These are phyloP conservation scores for Pangasius larnaudii DNA, from an alignment of 2,797 vertebrate genomes.

Conservation along the genomic window DNA sequence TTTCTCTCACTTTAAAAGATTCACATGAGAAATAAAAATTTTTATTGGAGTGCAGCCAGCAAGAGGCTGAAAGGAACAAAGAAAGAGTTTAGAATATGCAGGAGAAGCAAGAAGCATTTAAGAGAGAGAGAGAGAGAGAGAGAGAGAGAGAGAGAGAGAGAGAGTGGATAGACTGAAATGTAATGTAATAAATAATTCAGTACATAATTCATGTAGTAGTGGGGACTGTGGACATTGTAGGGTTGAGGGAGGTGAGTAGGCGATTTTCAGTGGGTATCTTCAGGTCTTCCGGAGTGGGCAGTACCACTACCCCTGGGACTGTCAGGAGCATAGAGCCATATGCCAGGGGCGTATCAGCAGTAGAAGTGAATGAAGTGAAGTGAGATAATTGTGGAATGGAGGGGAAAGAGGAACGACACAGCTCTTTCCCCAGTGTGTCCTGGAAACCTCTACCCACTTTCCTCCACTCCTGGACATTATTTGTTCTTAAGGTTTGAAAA, in stretches of 20 bases:
- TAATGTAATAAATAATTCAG: conserved; percentile 53
- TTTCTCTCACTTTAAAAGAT: not conserved
- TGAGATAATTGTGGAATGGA: conserved; percentile 46
- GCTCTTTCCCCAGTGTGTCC: conserved; percentile 19
- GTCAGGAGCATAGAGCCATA: conserved; percentile 43
- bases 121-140: not conserved
- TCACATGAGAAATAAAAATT: conserved; percentile 8
- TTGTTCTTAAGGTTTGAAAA: not conserved
- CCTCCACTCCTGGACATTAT: not conserved
- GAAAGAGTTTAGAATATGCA: conserved; percentile 3
- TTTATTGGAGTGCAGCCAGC: not conserved
- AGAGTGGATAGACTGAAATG: conserved; percentile 13
- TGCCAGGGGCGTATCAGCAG: conserved; percentile 35
- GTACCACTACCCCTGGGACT: not conserved
- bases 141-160: not conserved
- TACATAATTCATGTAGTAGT: conserved; percentile 61
- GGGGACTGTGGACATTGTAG: conserved; percentile 37
- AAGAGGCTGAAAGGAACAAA: not conserved
- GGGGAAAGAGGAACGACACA: conserved; percentile 30
- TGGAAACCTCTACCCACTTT: conserved; percentile 6
- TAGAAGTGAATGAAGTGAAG: conserved; percentile 46
- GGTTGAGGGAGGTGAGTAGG: conserved; percentile 55
- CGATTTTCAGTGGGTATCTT: conserved; percentile 35
- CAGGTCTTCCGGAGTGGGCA: conserved; percentile 14
- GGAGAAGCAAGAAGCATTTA: not conserved